A percentile compares a stretch with the other conserved stretches of the same genome.
These are phyloP conservation scores for Seladonia tumulorum DNA, from an alignment of 2,888 invertebrate genomes.

Conservation along the genomic window DNA sequence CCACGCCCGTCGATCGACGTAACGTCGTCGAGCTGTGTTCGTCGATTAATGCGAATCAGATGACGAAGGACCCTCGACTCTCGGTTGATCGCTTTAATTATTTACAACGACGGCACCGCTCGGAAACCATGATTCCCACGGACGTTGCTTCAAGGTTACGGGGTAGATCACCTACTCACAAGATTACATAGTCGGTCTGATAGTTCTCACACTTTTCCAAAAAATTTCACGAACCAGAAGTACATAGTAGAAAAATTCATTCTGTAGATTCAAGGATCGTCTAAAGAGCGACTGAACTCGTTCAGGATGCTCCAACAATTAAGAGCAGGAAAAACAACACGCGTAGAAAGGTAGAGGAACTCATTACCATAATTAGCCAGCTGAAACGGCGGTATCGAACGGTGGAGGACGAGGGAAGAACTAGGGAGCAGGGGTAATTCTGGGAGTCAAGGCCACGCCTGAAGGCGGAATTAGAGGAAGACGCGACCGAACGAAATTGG, in stretches of 20 bases:
- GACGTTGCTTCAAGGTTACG: not conserved
- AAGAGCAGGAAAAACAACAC: not conserved
- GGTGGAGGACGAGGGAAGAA: not conserved
- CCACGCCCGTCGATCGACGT: not conserved
- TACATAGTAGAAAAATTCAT: not conserved
- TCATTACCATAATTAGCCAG: not conserved
- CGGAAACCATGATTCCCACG: not conserved
- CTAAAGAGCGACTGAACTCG: not conserved
- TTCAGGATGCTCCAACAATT: not conserved
- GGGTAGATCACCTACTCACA: not conserved
- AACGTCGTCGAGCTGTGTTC: constrained; percentile 19
- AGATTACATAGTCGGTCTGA: not conserved
- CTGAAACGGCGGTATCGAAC: constrained; percentile 10
- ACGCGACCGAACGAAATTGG: constrained; percentile 68
- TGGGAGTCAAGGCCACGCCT: constrained; percentile 24
- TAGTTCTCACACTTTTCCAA: not conserved
- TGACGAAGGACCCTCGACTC: constrained; percentile 8
- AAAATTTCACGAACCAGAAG: not conserved
- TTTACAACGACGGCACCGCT: not conserved
- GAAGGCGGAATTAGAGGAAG: constrained; percentile 60
- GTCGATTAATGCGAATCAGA: constrained; percentile 28
- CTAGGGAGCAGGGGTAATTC: not conserved
- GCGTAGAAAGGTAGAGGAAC: not conserved
- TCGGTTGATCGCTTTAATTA: constrained; percentile 21
- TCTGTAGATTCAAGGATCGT: not conserved